Conservation (phyloP, 2,797 vertebrate species). For the Saxicola maurus region DNA sequence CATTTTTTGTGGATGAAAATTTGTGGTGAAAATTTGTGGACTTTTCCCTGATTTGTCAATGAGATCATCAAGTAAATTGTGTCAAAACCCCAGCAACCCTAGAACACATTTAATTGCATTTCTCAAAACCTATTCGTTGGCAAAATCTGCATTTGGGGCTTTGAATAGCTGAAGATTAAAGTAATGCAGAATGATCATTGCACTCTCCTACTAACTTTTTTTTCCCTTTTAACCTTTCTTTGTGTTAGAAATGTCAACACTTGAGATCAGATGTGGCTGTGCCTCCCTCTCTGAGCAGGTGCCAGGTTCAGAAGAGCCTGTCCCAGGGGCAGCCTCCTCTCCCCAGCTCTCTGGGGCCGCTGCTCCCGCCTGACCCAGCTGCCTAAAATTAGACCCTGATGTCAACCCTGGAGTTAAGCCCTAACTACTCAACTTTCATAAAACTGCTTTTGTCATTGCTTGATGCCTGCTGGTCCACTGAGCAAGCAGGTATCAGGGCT, state of each 20-base stretch:
- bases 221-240: background rate
- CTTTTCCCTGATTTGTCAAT: background rate
- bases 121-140: background rate
- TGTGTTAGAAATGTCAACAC: background rate
- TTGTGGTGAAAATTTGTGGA: background rate
- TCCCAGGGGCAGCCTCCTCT: background rate
- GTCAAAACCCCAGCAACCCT: background rate
- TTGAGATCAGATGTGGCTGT: fast-evolving
- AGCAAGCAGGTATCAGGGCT: conserved; percentile 21
- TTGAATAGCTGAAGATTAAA: background rate
- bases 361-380: background rate
- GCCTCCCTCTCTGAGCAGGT: background rate
- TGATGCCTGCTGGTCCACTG: background rate
- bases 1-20: background rate
- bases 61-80: background rate
- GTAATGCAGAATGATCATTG: fast-evolving
- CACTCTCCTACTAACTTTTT: fast-evolving
- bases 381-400: conserved; percentile 53
- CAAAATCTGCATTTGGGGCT: background rate
- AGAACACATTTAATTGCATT: background rate
- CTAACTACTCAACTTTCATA: conserved; percentile 29
- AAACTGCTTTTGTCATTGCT: conserved; percentile 40
- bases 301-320: background rate
- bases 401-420: background rate
- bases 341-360: background rate